A percentile compares a stretch with the other conserved stretches of the same genome.
Evolutionary conservation across 2,797 vertebrate species (phyloP).

Genomic region (Pogoniulus pusillus): DNA sequence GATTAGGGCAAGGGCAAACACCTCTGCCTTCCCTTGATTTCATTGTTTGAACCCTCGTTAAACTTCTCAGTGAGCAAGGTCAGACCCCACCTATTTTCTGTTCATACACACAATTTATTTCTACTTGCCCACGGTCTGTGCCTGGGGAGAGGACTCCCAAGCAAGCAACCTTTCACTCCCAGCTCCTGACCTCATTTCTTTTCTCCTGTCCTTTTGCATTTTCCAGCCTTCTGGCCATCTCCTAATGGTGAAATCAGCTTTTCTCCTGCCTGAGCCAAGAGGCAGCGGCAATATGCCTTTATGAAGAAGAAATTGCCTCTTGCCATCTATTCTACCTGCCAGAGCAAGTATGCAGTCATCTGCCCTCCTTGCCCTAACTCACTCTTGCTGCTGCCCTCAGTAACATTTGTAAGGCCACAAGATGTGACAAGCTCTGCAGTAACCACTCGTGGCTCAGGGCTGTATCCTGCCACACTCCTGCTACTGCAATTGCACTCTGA

Average conservation of each 20-base stretch:
- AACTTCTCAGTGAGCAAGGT: not conserved
- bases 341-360: not conserved
- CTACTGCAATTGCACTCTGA: not conserved
- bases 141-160: not conserved
- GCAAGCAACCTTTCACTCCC: not conserved
- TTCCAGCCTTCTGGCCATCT: not conserved
- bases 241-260: not conserved
- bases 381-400: not conserved
- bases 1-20: not conserved
- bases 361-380: not conserved
- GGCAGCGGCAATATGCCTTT: not conserved
- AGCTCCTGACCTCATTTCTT: not conserved
- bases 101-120: not conserved
- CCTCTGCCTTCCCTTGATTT: not conserved
- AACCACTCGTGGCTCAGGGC: not conserved
- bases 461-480: not conserved
- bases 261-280: not conserved
- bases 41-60: not conserved
- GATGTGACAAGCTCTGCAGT: fast-evolving
- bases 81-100: not conserved
- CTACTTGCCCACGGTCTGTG: not conserved
- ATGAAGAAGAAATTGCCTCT: not conserved
- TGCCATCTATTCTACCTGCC: not conserved
- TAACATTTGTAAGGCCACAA: not conserved
- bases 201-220: not conserved